These are phyloP conservation scores for Proctacanthus coquilletti DNA, from an alignment of 1,140 invertebrate genomes.

Conservation along the genomic window DNA sequence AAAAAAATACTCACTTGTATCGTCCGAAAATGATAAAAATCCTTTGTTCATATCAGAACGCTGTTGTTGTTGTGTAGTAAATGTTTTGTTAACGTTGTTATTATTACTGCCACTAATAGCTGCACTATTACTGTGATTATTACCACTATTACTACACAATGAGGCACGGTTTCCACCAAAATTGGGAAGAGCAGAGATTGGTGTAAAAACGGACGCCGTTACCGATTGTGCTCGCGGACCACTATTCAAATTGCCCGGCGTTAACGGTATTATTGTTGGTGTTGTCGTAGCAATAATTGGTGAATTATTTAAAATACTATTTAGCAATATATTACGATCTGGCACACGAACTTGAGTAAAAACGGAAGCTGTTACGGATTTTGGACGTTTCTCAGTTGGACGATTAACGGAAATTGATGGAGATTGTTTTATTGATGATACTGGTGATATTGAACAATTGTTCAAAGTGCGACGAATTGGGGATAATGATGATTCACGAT, in stretches of 20 bases:
- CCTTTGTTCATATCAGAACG: constrained; percentile 84
- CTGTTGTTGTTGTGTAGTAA: constrained; percentile 31
- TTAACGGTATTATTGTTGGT: constrained; percentile 2
- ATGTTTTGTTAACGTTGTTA: constrained; percentile 20
- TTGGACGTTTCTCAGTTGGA: constrained; percentile 25
- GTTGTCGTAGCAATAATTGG: constrained; percentile 4
- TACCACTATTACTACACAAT: constrained; percentile 12
- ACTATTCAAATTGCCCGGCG: constrained; percentile 9
- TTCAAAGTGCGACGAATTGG: neutral
- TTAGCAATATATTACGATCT: neutral
- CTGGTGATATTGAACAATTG: neutral
- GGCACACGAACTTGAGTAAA: constrained; percentile 9
- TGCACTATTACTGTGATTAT: constrained; percentile 10
- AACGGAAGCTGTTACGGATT: constrained; percentile 27
- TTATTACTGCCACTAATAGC: constrained; percentile 12
- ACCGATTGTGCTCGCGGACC: constrained; percentile 8
- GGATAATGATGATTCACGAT: neutral
- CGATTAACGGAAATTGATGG: no score
- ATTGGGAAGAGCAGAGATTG: constrained; percentile 9
- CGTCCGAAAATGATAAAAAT: constrained; percentile 73
- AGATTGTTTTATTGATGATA: no score
- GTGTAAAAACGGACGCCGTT: constrained; percentile 12
- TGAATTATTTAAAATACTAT: constrained; percentile 3
- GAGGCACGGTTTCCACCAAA: constrained; percentile 4
- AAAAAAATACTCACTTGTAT: constrained; percentile 62